A percentile compares a stretch with the other conserved stretches of the same genome.
Conservation (phyloP, 37 sponge, comb jelly and placozoan genomes). For the Hexactinellida sp. region DNA sequence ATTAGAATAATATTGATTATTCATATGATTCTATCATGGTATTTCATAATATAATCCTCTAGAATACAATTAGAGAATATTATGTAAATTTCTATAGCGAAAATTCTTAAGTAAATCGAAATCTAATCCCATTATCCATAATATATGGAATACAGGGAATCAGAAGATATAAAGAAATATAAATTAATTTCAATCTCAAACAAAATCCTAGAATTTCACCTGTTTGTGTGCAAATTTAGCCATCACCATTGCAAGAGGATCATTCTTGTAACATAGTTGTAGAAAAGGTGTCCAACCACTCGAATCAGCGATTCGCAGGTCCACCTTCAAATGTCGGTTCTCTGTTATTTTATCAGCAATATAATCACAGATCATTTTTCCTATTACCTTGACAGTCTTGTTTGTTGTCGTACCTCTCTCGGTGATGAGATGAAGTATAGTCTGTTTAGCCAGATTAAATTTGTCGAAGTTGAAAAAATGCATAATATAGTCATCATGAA, state of each 20-base stretch:
- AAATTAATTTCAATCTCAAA: no score
- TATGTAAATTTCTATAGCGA: no score
- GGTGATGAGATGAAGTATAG: not conserved
- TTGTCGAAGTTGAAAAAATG: not conserved
- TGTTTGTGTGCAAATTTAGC: not conserved
- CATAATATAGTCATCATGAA: not conserved
- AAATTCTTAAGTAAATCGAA: no score
- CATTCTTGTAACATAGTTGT: slow-evolving; percentile 1
- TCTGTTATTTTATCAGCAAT: not conserved
- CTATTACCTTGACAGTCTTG: not conserved
- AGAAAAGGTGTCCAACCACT: slow-evolving; percentile 1
- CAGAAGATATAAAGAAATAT: no score
- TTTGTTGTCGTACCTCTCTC: not conserved
- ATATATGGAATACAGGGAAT: no score
- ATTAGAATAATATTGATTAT: no score
- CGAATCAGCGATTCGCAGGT: not conserved
- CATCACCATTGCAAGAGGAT: not conserved
- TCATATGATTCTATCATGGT: no score
- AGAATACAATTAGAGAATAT: no score
- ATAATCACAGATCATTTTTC: not conserved
- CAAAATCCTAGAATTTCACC: no score
- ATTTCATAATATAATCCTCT: no score
- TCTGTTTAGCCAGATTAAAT: not conserved
- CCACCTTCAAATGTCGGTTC: not conserved
- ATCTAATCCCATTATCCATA: no score